Evolutionary conservation across 2,888 invertebrate species (phyloP).

Genomic region (Dinocampus coccinellae): DNA sequence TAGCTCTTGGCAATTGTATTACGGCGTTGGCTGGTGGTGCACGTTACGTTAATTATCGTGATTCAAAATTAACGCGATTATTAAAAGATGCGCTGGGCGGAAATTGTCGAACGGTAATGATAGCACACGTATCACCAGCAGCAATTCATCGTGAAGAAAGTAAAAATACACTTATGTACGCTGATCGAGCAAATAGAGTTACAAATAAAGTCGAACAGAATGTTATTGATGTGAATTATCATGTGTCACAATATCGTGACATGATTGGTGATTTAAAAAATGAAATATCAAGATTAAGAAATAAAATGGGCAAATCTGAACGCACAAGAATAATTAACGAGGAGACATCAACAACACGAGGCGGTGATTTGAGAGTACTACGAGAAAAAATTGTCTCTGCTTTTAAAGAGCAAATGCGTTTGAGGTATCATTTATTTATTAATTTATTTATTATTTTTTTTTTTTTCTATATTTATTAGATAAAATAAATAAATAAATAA

Average conservation of each 20-base stretch:
- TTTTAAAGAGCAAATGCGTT: constrained; percentile 93
- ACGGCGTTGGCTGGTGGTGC: constrained; percentile 91
- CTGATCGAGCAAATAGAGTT: constrained; percentile 93
- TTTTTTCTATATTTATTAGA: too few species aligned
- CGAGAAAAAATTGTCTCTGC: constrained; percentile 89
- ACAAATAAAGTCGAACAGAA: constrained; percentile 82
- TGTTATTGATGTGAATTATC: constrained; percentile 75
- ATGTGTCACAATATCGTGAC: constrained; percentile 86
- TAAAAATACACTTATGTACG: constrained; percentile 93
- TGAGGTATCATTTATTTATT: constrained; percentile 72
- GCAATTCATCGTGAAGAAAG: constrained; percentile 88
- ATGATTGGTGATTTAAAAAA: constrained; percentile 86
- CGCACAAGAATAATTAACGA: constrained; percentile 68
- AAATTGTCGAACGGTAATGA: constrained; percentile 96
- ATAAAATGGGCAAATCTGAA: constrained; percentile 83
- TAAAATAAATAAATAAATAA: neutral
- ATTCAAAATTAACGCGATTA: constrained; percentile 93
- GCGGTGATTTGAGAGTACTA: constrained; percentile 74
- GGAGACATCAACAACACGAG: constrained; percentile 47
- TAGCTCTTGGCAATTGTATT: constrained; percentile 95
- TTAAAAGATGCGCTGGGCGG: constrained; percentile 90
- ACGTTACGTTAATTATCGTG: constrained; percentile 93
- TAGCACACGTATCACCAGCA: constrained; percentile 93
- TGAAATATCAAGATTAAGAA: constrained; percentile 84
- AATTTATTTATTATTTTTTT: too few species aligned